These are phyloP conservation scores for Xanthorhoe designata DNA, from an alignment of 2,888 invertebrate species.

Conservation along the genomic window DNA sequence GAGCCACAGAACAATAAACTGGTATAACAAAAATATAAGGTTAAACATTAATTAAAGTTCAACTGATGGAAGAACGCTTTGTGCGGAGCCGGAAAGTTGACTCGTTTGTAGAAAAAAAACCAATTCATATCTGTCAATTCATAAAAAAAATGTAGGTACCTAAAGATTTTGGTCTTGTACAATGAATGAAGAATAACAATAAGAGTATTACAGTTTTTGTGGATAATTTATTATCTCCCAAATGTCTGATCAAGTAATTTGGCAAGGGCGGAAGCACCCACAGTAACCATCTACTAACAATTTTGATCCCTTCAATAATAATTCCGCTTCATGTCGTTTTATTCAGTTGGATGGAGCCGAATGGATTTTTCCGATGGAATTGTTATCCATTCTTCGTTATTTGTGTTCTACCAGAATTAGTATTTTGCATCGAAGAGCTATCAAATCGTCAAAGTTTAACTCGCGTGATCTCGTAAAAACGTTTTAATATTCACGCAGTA, in stretches of 20 bases:
- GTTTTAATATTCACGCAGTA: background rate
- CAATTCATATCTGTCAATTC: background rate
- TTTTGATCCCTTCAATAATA: conserved; percentile 66
- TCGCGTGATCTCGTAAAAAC: conserved; percentile 40
- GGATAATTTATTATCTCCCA: conserved; percentile 19
- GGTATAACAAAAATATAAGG: background rate
- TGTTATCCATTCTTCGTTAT: conserved; percentile 57
- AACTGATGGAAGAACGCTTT: background rate
- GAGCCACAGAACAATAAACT: background rate
- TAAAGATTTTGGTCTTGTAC: background rate
- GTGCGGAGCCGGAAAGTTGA: background rate
- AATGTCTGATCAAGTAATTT: conserved; percentile 34
- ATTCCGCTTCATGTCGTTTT: conserved; percentile 78
- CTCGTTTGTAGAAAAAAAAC: background rate
- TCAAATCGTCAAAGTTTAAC: conserved; percentile 6
- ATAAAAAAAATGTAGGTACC: background rate
- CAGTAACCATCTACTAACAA: conserved; percentile 54
- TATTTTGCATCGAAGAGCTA: conserved; percentile 17
- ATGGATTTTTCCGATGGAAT: conserved; percentile 81
- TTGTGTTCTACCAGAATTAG: conserved; percentile 26
- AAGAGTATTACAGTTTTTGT: conserved; percentile 10
- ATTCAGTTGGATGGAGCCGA: conserved; percentile 74
- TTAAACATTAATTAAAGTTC: conserved; percentile 50
- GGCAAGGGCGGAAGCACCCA: conserved; percentile 48
- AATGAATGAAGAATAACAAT: background rate